Evolutionary conservation across 2,797 vertebrate species (phyloP).

Genomic region (Phrynocephalus forsythii): DNA sequence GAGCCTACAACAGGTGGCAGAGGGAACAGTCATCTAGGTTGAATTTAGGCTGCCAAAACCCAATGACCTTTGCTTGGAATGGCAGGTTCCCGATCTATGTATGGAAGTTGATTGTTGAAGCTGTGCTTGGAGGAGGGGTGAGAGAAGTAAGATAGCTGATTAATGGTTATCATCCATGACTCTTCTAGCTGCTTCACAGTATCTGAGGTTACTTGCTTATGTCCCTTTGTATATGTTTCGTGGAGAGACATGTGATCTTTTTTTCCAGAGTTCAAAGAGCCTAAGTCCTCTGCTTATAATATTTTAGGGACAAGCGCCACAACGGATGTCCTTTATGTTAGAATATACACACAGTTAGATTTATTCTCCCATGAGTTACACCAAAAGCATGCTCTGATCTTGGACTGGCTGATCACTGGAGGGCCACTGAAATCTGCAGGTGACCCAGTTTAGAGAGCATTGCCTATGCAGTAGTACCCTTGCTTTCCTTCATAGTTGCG

Average conservation of each 20-base stretch:
- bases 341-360: accelerated
- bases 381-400: neutral
- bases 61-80: constrained; percentile 24
- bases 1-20: constrained; percentile 34
- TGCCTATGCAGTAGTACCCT: too few species aligned
- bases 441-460: neutral
- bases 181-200: neutral
- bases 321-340: neutral
- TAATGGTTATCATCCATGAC: neutral
- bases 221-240: neutral
- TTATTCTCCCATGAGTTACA: neutral
- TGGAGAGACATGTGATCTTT: neutral
- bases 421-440: neutral
- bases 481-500: too few species aligned
- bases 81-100: neutral
- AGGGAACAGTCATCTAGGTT: neutral
- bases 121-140: neutral
- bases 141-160: neutral
- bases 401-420: neutral
- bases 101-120: neutral
- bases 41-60: neutral
- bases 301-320: neutral
- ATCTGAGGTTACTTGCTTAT: neutral
- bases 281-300: neutral
- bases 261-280: neutral